Conservation (phyloP, 2,797 vertebrate genomes). For the Chrysocyon brachyurus region DNA sequence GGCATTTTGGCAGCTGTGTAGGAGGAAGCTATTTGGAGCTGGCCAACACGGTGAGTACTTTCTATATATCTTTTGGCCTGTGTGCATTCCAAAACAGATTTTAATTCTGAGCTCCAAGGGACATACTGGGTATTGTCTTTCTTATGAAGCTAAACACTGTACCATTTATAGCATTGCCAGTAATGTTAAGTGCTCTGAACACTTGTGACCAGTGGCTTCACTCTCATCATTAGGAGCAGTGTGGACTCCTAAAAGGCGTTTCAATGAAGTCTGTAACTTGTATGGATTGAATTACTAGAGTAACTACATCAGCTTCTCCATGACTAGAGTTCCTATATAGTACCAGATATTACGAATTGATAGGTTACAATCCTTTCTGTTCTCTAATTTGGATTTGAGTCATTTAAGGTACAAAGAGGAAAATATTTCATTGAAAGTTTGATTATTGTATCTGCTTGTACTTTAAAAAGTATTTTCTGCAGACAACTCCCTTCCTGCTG, state of each 20-base stretch:
- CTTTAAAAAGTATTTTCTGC: background rate
- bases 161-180: constrained; percentile 47
- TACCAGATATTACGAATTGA: constrained; percentile 2
- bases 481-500: background rate
- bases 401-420: constrained; percentile 54
- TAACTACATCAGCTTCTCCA: constrained; percentile 25
- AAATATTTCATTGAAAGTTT: constrained; percentile 3
- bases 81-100: constrained; percentile 47
- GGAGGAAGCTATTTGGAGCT: constrained; percentile 90
- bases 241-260: background rate
- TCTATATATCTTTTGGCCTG: constrained; percentile 50
- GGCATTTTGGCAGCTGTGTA: constrained; percentile 73
- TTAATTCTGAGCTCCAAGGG: constrained; percentile 33
- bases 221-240: constrained; percentile 19
- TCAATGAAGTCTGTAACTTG: constrained; percentile 64
- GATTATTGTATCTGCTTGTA: constrained; percentile 20
- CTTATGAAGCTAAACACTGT: constrained; percentile 67
- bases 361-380: background rate
- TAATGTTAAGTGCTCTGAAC: background rate
- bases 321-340: background rate
- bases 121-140: background rate
- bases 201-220: constrained; percentile 6
- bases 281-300: constrained; percentile 64
- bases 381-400: constrained; percentile 5
- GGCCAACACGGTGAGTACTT: constrained; percentile 90